A percentile compares a stretch with the other conserved stretches of the same genome.
phyloP scores from a whole-genome alignment of 2,888 invertebrate genomes.

The Tenthredo mesomela region DNA sequence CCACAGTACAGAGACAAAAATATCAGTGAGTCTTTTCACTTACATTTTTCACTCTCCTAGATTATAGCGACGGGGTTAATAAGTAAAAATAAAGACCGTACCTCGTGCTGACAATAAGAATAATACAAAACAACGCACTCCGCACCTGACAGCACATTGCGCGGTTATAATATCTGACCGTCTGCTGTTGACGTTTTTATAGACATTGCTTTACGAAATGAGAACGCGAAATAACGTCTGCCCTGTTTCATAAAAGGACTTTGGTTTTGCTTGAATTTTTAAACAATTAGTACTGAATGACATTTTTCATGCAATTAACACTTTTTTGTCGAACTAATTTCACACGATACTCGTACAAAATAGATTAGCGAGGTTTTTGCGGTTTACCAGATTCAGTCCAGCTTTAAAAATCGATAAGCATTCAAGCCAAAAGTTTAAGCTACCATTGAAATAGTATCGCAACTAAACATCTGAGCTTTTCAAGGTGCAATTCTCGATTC shows the following conservation, averaged over 20 bases:
- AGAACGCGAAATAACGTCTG: background rate
- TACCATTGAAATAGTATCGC: slow-evolving; percentile 6
- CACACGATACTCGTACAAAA: background rate
- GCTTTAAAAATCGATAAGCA: background rate
- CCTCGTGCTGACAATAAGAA: background rate
- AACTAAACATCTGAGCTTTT: slow-evolving; percentile 15
- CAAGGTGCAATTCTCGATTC: slow-evolving; percentile 14
- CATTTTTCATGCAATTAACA: background rate
- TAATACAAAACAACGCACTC: background rate
- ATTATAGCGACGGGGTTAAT: background rate
- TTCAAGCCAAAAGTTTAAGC: slow-evolving; percentile 4
- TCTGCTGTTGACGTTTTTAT: background rate
- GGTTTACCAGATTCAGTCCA: background rate
- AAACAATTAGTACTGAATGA: background rate
- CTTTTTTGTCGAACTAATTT: background rate
- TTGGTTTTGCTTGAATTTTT: background rate
- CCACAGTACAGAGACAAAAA: slow-evolving; percentile 70
- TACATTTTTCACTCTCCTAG: slow-evolving; percentile 11
- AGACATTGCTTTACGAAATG: background rate
- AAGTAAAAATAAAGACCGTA: slow-evolving; percentile 7
- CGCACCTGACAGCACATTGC: background rate
- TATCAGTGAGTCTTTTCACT: slow-evolving; percentile 65
- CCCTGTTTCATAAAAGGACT: background rate
- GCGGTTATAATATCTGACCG: background rate
- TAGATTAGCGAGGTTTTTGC: background rate